Conservation (phyloP, 2,113 vertebrate genomes). For the Dissostichus mawsoni region DNA sequence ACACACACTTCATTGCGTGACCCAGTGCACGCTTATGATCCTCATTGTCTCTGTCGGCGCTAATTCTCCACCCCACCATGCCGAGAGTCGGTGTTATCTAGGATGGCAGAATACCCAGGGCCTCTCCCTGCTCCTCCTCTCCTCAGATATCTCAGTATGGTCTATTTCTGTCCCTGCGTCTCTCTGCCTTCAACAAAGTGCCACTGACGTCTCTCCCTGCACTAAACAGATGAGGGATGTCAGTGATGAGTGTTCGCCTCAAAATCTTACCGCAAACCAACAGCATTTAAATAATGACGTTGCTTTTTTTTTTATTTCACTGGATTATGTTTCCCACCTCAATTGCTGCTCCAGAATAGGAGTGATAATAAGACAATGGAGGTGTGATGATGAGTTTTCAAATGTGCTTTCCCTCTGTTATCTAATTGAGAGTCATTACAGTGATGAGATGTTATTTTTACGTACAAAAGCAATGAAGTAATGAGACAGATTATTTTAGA, state of each 20-base stretch:
- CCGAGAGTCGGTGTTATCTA: constrained; percentile 67
- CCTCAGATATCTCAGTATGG: constrained; percentile 73
- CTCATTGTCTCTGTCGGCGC: constrained; percentile 57
- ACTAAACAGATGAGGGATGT: constrained; percentile 74
- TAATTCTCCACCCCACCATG: constrained; percentile 61
- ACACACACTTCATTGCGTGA: constrained; percentile 24
- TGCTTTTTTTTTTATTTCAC: constrained; percentile 21
- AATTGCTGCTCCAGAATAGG: constrained; percentile 28
- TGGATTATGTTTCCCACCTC: constrained; percentile 55
- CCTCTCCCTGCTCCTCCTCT: constrained; percentile 70
- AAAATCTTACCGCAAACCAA: constrained; percentile 34
- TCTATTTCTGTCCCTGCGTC: constrained; percentile 79
- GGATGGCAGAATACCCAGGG: constrained; percentile 72
- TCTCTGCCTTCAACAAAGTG: constrained; percentile 74
- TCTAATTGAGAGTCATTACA: constrained; percentile 68
- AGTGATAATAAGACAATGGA: constrained; percentile 36
- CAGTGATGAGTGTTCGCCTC: constrained; percentile 59
- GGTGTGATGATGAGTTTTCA: constrained; percentile 59
- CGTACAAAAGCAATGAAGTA: constrained; percentile 75
- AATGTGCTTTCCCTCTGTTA: constrained; percentile 50
- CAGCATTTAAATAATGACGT: constrained; percentile 48
- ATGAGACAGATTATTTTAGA: constrained; percentile 68
- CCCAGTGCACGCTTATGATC: constrained; percentile 25
- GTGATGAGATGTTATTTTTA: constrained; percentile 76
- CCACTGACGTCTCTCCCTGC: constrained; percentile 71